Evolutionary conservation across 2,113 vertebrate species (phyloP).

Genomic region (Gavia stellata): DNA sequence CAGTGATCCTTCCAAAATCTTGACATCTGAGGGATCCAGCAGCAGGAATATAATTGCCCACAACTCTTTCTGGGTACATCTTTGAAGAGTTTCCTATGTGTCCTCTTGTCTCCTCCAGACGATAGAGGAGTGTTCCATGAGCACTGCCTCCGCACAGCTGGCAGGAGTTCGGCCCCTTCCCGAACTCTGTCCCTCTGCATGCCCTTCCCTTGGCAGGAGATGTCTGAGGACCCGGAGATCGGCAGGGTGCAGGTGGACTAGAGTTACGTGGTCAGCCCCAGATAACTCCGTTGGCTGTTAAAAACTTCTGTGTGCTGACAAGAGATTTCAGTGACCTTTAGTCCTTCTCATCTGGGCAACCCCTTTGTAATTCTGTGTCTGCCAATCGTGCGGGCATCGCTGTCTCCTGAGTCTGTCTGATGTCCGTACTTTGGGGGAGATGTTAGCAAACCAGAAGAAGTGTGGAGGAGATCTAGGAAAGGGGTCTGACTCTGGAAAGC

Average conservation of each 20-base stretch:
- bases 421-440: neutral
- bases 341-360: too few relatives aligned
- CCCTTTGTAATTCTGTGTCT: neutral
- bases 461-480: neutral
- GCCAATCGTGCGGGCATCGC: fast-evolving
- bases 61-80: neutral
- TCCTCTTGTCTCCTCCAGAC: neutral
- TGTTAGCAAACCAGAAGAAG: too few relatives aligned
- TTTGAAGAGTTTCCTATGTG: neutral
- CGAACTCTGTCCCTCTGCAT: neutral
- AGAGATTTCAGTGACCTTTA: neutral
- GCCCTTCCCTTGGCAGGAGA: neutral
- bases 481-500: neutral
- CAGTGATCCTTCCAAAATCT: neutral
- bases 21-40: neutral
- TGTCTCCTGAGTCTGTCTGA: neutral
- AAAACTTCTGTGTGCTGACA: neutral
- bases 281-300: neutral
- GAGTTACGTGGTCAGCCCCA: neutral
- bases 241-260: neutral
- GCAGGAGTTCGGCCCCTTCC: neutral
- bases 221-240: neutral
- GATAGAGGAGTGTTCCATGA: neutral
- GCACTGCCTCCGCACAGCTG: fast-evolving
- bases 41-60: neutral